These are phyloP conservation scores for Nebria brevicollis DNA, from an alignment of 2,888 invertebrate genomes.

Conservation along the genomic window DNA sequence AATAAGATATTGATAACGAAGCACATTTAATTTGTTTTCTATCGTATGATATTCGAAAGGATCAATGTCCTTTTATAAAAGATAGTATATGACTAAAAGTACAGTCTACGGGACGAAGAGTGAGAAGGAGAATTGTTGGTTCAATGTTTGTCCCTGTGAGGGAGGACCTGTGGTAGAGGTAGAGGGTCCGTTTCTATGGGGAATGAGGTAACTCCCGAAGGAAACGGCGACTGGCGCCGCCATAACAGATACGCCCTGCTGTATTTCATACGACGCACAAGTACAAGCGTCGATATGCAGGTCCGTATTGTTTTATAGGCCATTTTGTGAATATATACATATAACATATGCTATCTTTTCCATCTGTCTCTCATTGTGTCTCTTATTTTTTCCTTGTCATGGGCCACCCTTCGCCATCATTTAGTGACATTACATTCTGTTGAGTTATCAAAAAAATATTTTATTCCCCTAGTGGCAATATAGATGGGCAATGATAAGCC, in stretches of 20 bases:
- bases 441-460: constrained; percentile 26
- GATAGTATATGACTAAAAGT: background rate
- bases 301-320: background rate
- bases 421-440: background rate
- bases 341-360: background rate
- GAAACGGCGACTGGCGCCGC: constrained; percentile 20
- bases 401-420: background rate
- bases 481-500: constrained; percentile 22
- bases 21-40: too few species aligned
- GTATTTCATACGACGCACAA: background rate
- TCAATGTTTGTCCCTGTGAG: background rate
- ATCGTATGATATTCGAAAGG: background rate
- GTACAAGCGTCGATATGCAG: background rate
- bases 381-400: background rate
- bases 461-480: constrained; percentile 31
- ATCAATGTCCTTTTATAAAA: background rate
- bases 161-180: too few species aligned
- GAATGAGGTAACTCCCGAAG: constrained; percentile 8
- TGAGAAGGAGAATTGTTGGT: background rate
- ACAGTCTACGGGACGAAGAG: background rate
- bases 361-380: background rate
- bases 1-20: too few species aligned
- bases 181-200: background rate
- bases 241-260: constrained; percentile 12
- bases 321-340: background rate